A percentile compares a stretch with the other conserved stretches of the same genome.
Evolutionary conservation across 1,140 invertebrate genomes (phyloP).

Genomic region (Ctenoplectra terminalis): DNA sequence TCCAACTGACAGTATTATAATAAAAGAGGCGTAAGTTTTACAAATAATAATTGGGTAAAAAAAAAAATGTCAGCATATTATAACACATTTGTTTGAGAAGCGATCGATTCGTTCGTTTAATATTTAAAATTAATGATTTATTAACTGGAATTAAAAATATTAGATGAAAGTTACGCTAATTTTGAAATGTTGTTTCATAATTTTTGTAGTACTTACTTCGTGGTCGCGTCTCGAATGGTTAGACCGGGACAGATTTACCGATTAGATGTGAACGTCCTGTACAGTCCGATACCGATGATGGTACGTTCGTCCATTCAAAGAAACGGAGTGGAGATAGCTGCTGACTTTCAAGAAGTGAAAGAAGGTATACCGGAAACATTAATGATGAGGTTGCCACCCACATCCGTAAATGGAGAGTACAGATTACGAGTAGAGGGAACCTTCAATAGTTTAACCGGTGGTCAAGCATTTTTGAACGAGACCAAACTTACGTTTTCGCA

Average conservation of each 20-base stretch:
- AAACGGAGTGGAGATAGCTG: conserved; percentile 93
- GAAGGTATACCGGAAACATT: conserved; percentile 92
- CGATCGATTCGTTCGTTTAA: neutral
- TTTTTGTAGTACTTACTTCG: conserved; percentile 90
- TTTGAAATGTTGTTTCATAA: neutral
- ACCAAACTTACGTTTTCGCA: conserved; percentile 91
- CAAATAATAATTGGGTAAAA: neutral
- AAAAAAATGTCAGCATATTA: conserved; percentile 6
- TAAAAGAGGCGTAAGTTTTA: conserved; percentile 85
- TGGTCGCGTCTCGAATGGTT: conserved; percentile 93
- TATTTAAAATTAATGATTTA: neutral
- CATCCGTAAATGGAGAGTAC: conserved; percentile 91
- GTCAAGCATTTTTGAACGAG: conserved; percentile 93
- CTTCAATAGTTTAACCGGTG: conserved; percentile 92
- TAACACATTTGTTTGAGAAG: neutral
- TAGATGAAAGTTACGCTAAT: neutral
- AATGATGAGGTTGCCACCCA: conserved; percentile 92
- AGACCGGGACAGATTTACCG: conserved; percentile 94
- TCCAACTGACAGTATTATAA: conserved; percentile 82
- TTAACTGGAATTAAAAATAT: neutral
- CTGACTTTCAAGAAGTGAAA: conserved; percentile 90
- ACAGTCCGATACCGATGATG: conserved; percentile 88
- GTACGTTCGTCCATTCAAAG: conserved; percentile 92
- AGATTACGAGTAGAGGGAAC: conserved; percentile 94
- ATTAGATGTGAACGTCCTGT: conserved; percentile 90